phyloP scores from a whole-genome alignment of 2,113 vertebrate genomes.

The Chionomys nivalis region DNA sequence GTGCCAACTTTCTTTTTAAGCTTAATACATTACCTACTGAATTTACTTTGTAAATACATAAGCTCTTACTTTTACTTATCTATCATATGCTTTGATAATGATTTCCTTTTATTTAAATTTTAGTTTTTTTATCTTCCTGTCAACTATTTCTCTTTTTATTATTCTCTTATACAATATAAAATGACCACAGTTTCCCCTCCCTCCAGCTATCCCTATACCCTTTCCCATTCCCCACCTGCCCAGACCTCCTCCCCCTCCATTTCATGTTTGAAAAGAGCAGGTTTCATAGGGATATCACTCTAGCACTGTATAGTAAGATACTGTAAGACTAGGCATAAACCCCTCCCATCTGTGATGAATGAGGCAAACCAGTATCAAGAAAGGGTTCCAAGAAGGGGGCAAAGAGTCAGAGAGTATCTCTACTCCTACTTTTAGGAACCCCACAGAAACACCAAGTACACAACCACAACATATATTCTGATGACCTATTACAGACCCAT shows the following conservation, averaged over 20 bases:
- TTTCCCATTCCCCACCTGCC: background rate
- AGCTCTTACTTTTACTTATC: background rate
- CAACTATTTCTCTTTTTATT: background rate
- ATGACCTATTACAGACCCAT: background rate
- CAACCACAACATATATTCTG: background rate
- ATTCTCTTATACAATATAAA: background rate
- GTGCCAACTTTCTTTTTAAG: background rate
- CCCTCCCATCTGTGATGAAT: too few relatives aligned
- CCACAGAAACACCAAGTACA: background rate
- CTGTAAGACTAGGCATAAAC: background rate
- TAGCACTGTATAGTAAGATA: background rate
- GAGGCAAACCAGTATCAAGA: background rate
- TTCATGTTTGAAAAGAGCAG: background rate
- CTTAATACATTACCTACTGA: background rate
- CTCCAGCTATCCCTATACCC: background rate
- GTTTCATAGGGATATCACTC: background rate
- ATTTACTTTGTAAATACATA: background rate
- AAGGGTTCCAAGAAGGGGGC: background rate
- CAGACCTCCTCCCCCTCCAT: background rate
- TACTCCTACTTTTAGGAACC: background rate
- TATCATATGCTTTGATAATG: background rate
- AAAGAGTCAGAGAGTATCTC: background rate
- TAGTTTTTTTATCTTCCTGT: background rate
- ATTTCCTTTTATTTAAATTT: slow-evolving; percentile 31
- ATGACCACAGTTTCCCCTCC: background rate